Conservation (phyloP, 2,888 invertebrate genomes). For the Cephus spinipes region DNA sequence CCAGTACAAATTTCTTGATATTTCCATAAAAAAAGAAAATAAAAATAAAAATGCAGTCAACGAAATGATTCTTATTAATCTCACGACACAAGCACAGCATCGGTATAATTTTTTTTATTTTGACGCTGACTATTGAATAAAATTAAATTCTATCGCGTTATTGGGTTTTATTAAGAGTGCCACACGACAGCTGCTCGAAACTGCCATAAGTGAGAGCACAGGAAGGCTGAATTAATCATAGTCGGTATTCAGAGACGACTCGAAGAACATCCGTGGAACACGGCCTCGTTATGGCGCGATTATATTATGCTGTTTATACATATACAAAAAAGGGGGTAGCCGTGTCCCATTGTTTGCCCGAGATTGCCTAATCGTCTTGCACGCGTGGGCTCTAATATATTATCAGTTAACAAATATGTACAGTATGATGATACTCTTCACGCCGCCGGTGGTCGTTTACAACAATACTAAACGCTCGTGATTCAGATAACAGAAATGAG, state of each 20-base stretch:
- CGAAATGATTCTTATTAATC: no score
- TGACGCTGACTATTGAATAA: no score
- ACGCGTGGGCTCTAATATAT: conserved; percentile 35
- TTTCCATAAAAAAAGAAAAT: conserved; percentile 5
- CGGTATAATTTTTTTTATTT: no score
- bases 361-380: conserved; percentile 43
- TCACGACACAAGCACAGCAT: no score
- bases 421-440: neutral
- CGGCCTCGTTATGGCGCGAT: conserved; percentile 39
- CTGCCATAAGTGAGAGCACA: conserved; percentile 16
- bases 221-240: conserved; percentile 22
- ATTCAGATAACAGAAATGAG: no score
- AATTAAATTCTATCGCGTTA: no score
- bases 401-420: conserved; percentile 31
- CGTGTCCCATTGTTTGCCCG: conserved; percentile 39
- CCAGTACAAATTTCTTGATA: conserved; percentile 13
- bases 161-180: no score
- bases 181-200: no score
- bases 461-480: no score
- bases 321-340: conserved; percentile 27
- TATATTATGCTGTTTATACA: conserved; percentile 25
- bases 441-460: neutral
- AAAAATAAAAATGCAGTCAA: neutral
- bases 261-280: conserved; percentile 29
- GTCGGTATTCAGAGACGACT: conserved; percentile 16